These are phyloP conservation scores for Rallus crepitans DNA, from an alignment of 2,797 vertebrate genomes.

Conservation along the genomic window DNA sequence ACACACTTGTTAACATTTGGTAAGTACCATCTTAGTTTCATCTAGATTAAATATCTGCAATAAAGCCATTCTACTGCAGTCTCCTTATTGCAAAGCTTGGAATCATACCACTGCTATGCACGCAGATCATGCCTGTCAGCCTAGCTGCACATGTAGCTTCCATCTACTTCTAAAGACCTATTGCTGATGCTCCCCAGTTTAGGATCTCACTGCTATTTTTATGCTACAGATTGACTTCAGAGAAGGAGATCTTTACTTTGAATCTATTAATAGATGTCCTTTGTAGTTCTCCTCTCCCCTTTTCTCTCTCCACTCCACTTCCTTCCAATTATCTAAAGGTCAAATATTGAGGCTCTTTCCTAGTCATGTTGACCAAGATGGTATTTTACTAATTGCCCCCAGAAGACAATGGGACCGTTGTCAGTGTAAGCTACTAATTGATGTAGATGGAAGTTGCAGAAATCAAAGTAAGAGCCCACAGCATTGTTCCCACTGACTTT, in stretches of 20 bases:
- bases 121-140: background rate
- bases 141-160: background rate
- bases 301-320: background rate
- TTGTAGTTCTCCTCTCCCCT: background rate
- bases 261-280: background rate
- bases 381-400: background rate
- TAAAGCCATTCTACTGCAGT: background rate
- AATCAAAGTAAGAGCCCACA: background rate
- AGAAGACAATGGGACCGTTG: background rate
- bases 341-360: background rate
- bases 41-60: background rate
- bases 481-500: background rate
- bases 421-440: background rate
- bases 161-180: accelerated
- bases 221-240: background rate
- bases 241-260: background rate
- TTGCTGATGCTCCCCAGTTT: background rate
- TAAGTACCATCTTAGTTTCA: background rate
- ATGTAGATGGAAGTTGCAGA: background rate
- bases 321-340: background rate
- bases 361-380: background rate
- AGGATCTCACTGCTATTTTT: background rate
- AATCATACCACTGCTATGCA: background rate
- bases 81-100: background rate
- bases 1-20: background rate